Evolutionary conservation across 2,888 invertebrate species (phyloP).

Genomic region (Hylaea fasciaria): DNA sequence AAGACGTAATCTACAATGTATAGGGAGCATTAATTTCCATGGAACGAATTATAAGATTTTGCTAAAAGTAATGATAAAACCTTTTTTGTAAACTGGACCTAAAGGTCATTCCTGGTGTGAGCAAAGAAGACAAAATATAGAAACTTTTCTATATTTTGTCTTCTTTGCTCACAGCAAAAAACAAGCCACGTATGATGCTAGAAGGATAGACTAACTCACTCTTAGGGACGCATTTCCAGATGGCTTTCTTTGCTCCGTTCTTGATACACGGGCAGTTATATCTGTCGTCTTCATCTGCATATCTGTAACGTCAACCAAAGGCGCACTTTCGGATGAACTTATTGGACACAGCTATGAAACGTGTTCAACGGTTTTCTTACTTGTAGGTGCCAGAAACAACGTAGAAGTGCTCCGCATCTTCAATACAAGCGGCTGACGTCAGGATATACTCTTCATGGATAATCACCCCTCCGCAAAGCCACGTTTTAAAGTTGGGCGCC

Average conservation of each 20-base stretch:
- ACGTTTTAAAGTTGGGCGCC: conserved; percentile 58
- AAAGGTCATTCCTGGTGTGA: no score
- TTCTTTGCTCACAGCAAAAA: no score
- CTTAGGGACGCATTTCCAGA: conserved; percentile 78
- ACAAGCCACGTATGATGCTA: not conserved
- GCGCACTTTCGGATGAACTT: no score
- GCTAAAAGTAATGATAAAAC: no score
- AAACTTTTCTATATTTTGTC: no score
- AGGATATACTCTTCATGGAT: conserved; percentile 73
- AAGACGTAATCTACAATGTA: conserved; percentile 68
- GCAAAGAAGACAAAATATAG: no score
- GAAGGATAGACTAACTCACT: conserved; percentile 54
- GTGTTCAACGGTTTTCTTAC: conserved; percentile 46
- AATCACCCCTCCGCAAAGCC: conserved; percentile 73
- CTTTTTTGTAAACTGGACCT: no score
- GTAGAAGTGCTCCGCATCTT: conserved; percentile 74
- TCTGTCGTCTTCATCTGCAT: conserved; percentile 68
- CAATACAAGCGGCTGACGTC: conserved; percentile 75
- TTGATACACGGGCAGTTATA: conserved; percentile 71
- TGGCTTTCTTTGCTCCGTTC: conserved; percentile 75
- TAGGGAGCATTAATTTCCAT: not conserved
- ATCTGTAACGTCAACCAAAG: conserved; percentile 48
- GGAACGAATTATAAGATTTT: no score
- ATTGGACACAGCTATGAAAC: no score
- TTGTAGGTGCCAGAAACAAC: conserved; percentile 74